These are phyloP conservation scores for Heliconius aoede DNA, from an alignment of 2,888 invertebrate species.

Conservation along the genomic window DNA sequence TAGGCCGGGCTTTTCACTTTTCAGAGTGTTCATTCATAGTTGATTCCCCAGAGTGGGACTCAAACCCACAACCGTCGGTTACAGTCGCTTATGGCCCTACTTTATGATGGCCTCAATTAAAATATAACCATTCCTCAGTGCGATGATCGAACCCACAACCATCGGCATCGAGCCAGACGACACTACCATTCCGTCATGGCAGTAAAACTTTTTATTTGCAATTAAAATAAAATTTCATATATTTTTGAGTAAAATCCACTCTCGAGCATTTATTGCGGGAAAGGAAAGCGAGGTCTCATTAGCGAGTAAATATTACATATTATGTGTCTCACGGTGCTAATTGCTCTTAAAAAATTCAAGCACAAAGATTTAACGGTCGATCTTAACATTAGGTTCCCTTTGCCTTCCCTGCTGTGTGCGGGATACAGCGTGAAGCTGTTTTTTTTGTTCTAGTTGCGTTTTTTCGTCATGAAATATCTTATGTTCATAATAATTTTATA, in stretches of 20 bases:
- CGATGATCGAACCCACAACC: not conserved
- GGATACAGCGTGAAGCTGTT: too few species aligned
- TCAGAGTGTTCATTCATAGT: too few species aligned
- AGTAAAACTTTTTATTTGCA: not conserved
- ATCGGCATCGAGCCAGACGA: not conserved
- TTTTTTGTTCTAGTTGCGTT: too few species aligned
- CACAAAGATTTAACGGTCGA: constrained; percentile 18
- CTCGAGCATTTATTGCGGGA: constrained; percentile 30
- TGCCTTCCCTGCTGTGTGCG: too few species aligned
- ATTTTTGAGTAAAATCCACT: constrained; percentile 20
- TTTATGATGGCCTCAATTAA: too few species aligned
- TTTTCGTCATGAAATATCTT: too few species aligned
- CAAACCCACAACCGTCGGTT: too few species aligned
- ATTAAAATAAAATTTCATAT: constrained; percentile 3
- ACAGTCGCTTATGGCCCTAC: too few species aligned
- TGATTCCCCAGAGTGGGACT: too few species aligned
- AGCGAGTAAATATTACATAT: constrained; percentile 35
- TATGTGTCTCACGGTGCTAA: constrained; percentile 29
- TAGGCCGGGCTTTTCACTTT: too few species aligned
- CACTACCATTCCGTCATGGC: not conserved
- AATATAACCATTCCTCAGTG: not conserved
- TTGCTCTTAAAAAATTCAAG: constrained; percentile 35
- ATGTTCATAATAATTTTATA: too few species aligned
- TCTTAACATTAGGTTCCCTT: too few species aligned
- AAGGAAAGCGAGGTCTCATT: constrained; percentile 41